Conservation (phyloP, 2,113 vertebrate genomes). For the Coracopsis vasa region DNA sequence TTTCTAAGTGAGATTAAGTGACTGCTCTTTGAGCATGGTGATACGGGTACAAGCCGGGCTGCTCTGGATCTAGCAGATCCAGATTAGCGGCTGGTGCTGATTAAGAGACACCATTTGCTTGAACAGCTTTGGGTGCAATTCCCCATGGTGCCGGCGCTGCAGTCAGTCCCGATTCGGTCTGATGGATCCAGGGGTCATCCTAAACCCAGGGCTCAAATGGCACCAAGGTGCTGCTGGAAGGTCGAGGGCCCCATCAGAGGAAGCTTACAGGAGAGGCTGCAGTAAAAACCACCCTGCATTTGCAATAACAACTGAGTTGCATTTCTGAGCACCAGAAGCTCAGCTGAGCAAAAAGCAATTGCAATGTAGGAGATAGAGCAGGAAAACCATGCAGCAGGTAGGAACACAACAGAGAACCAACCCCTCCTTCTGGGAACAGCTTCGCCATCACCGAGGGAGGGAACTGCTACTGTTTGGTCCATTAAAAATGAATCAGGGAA, state of each 20-base stretch:
- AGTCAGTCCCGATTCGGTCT: neutral
- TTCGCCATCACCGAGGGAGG: neutral
- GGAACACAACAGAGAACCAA: neutral
- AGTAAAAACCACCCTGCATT: neutral
- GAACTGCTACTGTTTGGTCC: constrained; percentile 28
- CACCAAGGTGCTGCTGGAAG: neutral
- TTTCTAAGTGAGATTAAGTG: constrained; percentile 60
- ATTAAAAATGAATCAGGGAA: neutral
- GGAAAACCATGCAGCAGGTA: neutral
- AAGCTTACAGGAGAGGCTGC: neutral
- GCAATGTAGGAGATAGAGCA: neutral
- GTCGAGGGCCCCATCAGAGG: neutral
- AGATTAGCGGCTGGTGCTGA: neutral
- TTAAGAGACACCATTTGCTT: constrained; percentile 1
- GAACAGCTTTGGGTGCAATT: neutral
- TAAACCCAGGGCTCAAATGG: neutral
- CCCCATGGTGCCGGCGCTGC: neutral
- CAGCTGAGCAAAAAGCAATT: neutral
- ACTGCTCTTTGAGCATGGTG: constrained; percentile 24
- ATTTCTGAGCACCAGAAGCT: neutral
- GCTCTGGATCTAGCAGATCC: constrained; percentile 32
- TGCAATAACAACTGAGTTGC: neutral
- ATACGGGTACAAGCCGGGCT: constrained; percentile 32
- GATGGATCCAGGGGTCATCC: neutral
- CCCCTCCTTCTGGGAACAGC: neutral